phyloP scores from a whole-genome alignment of 2,888 invertebrate species.

The Erebia ligea region DNA sequence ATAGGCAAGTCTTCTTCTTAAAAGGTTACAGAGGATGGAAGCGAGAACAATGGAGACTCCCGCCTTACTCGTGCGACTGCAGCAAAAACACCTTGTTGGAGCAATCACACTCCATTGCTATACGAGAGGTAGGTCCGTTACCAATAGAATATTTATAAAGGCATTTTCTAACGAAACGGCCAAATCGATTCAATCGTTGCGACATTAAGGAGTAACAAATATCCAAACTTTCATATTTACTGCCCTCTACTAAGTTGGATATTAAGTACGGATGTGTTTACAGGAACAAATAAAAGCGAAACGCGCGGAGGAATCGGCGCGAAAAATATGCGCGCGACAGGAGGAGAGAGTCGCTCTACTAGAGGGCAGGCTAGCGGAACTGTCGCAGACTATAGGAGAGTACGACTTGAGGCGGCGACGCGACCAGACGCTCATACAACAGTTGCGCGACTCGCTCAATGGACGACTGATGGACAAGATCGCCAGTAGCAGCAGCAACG shows the following conservation, averaged over 20 bases:
- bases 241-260: too few species aligned
- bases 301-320: slow-evolving; percentile 88
- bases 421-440: slow-evolving; percentile 89
- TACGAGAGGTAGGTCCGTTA: slow-evolving; percentile 80
- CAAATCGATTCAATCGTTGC: too few species aligned
- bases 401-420: slow-evolving; percentile 88
- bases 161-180: too few species aligned
- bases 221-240: too few species aligned
- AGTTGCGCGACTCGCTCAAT: slow-evolving; percentile 81
- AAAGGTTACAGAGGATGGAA: slow-evolving; percentile 86
- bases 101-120: slow-evolving; percentile 87
- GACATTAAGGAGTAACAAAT: too few species aligned
- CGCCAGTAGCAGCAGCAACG: slow-evolving; percentile 41
- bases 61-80: slow-evolving; percentile 86
- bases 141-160: too few species aligned
- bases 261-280: not conserved
- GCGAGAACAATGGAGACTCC: slow-evolving; percentile 84
- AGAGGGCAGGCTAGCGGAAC: slow-evolving; percentile 89
- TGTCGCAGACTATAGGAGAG: slow-evolving; percentile 90
- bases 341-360: slow-evolving; percentile 90
- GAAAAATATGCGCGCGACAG: slow-evolving; percentile 86
- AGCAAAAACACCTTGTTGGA: slow-evolving; percentile 88
- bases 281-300: slow-evolving; percentile 88
- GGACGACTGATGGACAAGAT: slow-evolving; percentile 61
- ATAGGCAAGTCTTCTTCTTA: too few species aligned